phyloP scores from a whole-genome alignment of 1,140 invertebrate species.

The Reticulitermes speratus region DNA sequence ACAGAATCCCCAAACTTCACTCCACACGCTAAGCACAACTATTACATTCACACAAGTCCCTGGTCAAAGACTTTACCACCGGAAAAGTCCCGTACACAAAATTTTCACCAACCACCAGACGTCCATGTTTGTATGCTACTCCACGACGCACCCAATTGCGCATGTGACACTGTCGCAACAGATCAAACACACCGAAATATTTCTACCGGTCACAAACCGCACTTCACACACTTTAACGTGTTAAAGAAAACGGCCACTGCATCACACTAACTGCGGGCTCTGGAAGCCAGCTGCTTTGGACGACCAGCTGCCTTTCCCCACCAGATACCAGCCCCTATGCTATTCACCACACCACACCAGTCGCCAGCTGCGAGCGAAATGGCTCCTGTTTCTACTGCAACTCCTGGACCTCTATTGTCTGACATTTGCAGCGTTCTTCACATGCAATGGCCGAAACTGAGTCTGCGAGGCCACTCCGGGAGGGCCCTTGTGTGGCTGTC shows the following conservation, averaged over 20 bases:
- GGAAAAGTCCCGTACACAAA: slow-evolving; percentile 37
- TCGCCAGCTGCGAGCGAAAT: slow-evolving; percentile 35
- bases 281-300: slow-evolving; percentile 6
- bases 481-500: slow-evolving; percentile 21
- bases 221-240: not conserved
- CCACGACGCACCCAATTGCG: slow-evolving; percentile 37
- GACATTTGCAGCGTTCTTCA: slow-evolving; percentile 33
- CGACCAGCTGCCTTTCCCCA: slow-evolving; percentile 15
- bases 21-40: slow-evolving; percentile 32
- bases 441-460: slow-evolving; percentile 27
- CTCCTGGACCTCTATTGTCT: slow-evolving; percentile 35
- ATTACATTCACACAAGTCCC: slow-evolving; percentile 31
- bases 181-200: slow-evolving; percentile 23
- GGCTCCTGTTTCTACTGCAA: slow-evolving; percentile 32
- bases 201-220: not conserved
- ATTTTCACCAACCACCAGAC: slow-evolving; percentile 37
- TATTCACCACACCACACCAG: slow-evolving; percentile 32
- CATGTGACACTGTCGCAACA: slow-evolving; percentile 32
- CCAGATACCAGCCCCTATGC: slow-evolving; percentile 2
- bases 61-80: slow-evolving; percentile 35
- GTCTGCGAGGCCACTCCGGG: not conserved
- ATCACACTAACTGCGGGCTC: not conserved
- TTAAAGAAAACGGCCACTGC: not conserved
- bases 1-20: slow-evolving; percentile 32
- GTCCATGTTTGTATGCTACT: slow-evolving; percentile 38